A percentile compares a stretch with the other conserved stretches of the same genome.
phyloP scores from a whole-genome alignment of 2,113 vertebrate genomes.

The Okapia johnstoni region DNA sequence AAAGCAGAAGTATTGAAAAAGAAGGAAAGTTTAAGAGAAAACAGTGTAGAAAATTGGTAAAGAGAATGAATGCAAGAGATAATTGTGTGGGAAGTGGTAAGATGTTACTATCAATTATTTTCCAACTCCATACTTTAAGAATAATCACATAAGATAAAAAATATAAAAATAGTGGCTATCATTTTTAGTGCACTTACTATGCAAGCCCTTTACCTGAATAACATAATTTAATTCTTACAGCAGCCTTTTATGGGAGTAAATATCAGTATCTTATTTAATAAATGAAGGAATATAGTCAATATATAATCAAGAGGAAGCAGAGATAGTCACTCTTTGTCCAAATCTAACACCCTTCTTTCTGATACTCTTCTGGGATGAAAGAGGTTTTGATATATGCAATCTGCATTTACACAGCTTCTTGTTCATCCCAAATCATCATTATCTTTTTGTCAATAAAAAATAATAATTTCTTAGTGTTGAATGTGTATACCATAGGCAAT shows the following conservation, averaged over 20 bases:
- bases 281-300: neutral
- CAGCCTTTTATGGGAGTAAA: neutral
- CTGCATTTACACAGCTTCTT: neutral
- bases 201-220: neutral
- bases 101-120: slow-evolving; percentile 3
- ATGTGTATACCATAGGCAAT: neutral
- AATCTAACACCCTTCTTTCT: neutral
- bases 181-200: neutral
- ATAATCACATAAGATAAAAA: neutral
- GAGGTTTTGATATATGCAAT: neutral
- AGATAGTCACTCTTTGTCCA: neutral
- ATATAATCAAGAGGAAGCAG: neutral
- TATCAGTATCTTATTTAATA: neutral
- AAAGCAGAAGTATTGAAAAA: neutral
- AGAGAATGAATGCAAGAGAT: neutral
- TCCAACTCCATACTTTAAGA: neutral
- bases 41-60: neutral
- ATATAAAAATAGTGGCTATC: neutral
- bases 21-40: neutral
- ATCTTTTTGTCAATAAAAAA: neutral
- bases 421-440: neutral
- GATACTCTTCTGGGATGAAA: neutral
- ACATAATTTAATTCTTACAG: neutral
- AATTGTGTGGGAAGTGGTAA: neutral
- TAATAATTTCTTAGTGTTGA: neutral